Conservation (phyloP, 2,797 vertebrate genomes). For the Clamator glandarius region DNA sequence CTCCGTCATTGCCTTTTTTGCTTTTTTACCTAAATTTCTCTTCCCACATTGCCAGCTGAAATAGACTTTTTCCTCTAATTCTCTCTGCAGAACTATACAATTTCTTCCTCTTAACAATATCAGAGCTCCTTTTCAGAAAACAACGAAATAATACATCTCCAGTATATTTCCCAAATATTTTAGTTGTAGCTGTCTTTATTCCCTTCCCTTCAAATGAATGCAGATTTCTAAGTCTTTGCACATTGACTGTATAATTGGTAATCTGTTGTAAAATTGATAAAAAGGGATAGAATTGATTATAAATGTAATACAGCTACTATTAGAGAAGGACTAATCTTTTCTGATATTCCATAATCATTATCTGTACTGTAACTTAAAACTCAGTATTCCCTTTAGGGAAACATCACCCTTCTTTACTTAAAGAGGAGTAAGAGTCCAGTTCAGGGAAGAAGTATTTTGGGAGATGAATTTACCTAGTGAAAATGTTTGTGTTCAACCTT, state of each 20-base stretch:
- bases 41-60: not conserved
- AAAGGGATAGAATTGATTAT: not conserved
- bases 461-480: not conserved
- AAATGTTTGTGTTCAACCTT: not conserved
- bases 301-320: not conserved
- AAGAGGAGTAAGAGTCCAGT: not conserved
- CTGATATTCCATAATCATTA: not conserved
- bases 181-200: not conserved
- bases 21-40: not conserved
- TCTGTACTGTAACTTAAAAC: not conserved
- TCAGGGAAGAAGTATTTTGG: not conserved
- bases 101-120: not conserved
- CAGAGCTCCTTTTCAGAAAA: not conserved
- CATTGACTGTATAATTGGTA: not conserved
- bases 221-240: not conserved
- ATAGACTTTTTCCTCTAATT: not conserved
- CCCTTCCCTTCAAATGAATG: not conserved
- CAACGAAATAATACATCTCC: not conserved
- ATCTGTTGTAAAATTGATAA: not conserved
- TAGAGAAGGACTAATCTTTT: not conserved
- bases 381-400: not conserved
- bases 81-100: not conserved
- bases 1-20: not conserved
- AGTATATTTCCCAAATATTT: not conserved
- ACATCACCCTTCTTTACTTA: not conserved